These are phyloP conservation scores for Ophion ventricosus DNA, from an alignment of 2,888 invertebrate genomes.

Conservation along the genomic window DNA sequence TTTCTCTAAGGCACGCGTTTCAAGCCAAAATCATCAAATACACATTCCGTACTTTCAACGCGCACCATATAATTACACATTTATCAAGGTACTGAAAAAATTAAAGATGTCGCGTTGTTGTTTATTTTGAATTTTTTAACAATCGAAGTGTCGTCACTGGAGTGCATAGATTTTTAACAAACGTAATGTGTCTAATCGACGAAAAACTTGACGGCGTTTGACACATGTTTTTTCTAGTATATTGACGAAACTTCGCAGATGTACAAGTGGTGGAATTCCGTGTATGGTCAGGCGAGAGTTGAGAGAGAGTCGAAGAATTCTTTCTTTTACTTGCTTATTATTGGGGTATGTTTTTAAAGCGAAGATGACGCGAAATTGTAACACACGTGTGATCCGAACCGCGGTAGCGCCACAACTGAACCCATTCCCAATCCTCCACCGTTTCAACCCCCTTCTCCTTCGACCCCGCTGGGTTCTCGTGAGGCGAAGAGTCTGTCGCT, in stretches of 20 bases:
- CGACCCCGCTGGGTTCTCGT: conserved; percentile 65
- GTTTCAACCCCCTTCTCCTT: conserved; percentile 70
- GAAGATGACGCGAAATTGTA: conserved; percentile 67
- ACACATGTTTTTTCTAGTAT: neutral
- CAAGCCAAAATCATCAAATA: neutral
- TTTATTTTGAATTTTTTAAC: neutral
- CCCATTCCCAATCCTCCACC: conserved; percentile 77
- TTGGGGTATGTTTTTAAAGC: conserved; percentile 49
- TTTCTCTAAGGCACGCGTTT: neutral
- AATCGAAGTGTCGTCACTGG: neutral
- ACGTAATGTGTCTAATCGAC: neutral
- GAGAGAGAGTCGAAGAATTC: conserved; percentile 1
- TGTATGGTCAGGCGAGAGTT: conserved; percentile 69
- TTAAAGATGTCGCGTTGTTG: neutral
- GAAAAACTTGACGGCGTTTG: neutral
- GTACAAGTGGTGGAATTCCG: conserved; percentile 71
- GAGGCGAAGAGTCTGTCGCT: conserved; percentile 61
- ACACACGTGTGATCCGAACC: conserved; percentile 76
- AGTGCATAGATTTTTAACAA: neutral
- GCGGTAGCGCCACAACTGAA: conserved; percentile 81
- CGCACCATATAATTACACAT: neutral
- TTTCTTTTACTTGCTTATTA: conserved; percentile 43
- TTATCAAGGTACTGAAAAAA: neutral
- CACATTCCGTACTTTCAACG: neutral
- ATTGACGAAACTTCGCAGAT: neutral